phyloP scores from a whole-genome alignment of 1,140 invertebrate species.

The Physella acuta region DNA sequence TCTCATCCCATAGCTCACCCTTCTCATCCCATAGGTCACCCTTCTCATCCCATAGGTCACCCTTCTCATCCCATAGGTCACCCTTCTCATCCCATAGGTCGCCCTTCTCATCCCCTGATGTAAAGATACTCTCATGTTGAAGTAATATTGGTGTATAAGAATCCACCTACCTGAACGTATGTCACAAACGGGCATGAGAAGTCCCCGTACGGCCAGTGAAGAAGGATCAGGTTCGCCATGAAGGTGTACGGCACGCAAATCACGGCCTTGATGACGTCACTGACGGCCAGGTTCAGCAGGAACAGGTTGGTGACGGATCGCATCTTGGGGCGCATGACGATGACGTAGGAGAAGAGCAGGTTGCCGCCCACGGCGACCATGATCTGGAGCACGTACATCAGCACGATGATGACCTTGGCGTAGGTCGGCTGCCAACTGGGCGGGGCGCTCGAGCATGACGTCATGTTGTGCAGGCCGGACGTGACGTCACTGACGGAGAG shows the following conservation, averaged over 20 bases:
- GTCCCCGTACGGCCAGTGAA: slow-evolving; percentile 86
- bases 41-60: too few relatives aligned
- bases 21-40: too few relatives aligned
- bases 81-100: too few relatives aligned
- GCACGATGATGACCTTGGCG: slow-evolving; percentile 39
- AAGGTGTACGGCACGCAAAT: slow-evolving; percentile 36
- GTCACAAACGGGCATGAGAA: slow-evolving; percentile 82
- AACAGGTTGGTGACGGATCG: slow-evolving; percentile 93
- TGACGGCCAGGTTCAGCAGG: slow-evolving; percentile 90
- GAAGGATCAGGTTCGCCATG: slow-evolving; percentile 78
- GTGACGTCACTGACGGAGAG: too few relatives aligned
- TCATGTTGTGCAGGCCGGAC: too few relatives aligned
- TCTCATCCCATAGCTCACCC: too few relatives aligned
- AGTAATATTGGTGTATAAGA: too few relatives aligned
- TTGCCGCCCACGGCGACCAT: slow-evolving; percentile 34
- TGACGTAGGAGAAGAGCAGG: slow-evolving; percentile 35
- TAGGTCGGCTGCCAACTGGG: slow-evolving; percentile 31
- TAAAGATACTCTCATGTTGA: too few relatives aligned
- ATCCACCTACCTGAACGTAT: slow-evolving; percentile 79
- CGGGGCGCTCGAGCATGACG: too few relatives aligned
- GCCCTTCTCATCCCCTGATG: too few relatives aligned
- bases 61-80: too few relatives aligned
- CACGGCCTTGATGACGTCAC: slow-evolving; percentile 65
- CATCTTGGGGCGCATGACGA: slow-evolving; percentile 75
- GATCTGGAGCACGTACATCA: slow-evolving; percentile 38